A percentile compares a stretch with the other conserved stretches of the same genome.
Evolutionary conservation across 2,888 invertebrate species (phyloP).

Genomic region (Drepanosiphum platanoidis): DNA sequence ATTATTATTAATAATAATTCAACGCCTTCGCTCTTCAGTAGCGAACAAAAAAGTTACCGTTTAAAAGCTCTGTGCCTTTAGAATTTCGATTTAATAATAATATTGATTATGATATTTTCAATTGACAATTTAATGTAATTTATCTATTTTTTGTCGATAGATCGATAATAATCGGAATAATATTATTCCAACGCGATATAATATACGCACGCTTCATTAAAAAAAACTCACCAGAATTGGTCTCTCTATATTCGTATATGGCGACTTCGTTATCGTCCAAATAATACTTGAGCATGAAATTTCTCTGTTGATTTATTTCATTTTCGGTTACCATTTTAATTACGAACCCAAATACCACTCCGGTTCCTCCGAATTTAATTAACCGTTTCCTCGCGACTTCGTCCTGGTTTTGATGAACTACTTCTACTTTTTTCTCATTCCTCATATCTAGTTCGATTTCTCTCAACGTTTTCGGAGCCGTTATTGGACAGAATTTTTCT

Average conservation of each 20-base stretch:
- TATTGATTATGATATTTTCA: too few species aligned
- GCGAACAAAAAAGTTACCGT: too few species aligned
- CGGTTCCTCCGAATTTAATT: neutral
- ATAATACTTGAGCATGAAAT: slow-evolving; percentile 51
- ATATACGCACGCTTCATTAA: neutral
- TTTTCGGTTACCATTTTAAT: slow-evolving; percentile 45
- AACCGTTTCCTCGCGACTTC: slow-evolving; percentile 20
- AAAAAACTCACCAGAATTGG: slow-evolving; percentile 34
- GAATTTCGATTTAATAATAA: too few species aligned
- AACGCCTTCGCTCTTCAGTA: too few species aligned
- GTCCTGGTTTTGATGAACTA: slow-evolving; percentile 22
- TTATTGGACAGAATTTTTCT: slow-evolving; percentile 29
- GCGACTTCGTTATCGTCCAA: slow-evolving; percentile 33
- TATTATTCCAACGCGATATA: neutral
- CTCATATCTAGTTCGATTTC: slow-evolving; percentile 7
- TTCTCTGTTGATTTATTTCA: slow-evolving; percentile 3
- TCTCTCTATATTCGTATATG: slow-evolving; percentile 22
- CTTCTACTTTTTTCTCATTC: slow-evolving; percentile 10
- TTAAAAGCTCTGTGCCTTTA: too few species aligned
- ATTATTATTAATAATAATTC: neutral
- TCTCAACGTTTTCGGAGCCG: slow-evolving; percentile 14
- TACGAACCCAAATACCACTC: slow-evolving; percentile 2
- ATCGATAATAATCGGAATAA: neutral
- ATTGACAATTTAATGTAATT: too few species aligned
- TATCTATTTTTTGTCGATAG: too few species aligned